A percentile compares a stretch with the other conserved stretches of the same genome.
Evolutionary conservation across 2,113 vertebrate genomes (phyloP).

Genomic region (Engystomops pustulosus): DNA sequence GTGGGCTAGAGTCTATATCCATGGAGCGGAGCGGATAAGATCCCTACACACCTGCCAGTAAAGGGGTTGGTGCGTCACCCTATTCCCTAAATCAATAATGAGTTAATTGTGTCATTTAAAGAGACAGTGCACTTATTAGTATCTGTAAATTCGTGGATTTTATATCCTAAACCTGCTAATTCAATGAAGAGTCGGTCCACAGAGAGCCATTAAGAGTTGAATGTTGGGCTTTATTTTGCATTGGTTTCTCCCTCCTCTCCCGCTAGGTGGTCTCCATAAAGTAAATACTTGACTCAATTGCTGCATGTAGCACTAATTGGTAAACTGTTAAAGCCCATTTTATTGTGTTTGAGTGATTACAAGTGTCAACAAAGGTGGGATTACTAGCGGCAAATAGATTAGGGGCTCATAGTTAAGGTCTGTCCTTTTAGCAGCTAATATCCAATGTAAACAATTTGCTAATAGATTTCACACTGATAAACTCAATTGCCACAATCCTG

Average conservation of each 20-base stretch:
- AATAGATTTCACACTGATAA: constrained; percentile 68
- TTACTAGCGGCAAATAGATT: constrained; percentile 68
- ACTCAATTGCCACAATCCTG: constrained; percentile 61
- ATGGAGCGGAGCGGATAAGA: not conserved
- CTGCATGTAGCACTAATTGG: constrained; percentile 71
- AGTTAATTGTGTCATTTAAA: constrained; percentile 5
- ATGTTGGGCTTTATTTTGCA: constrained; percentile 51
- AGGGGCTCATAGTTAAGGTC: constrained; percentile 67
- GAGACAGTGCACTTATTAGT: constrained; percentile 13
- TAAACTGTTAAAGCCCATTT: constrained; percentile 65
- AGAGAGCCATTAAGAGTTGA: constrained; percentile 45
- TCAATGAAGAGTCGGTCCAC: not conserved
- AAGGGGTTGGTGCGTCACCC: not conserved
- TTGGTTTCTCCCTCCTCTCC: constrained; percentile 61
- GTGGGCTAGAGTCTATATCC: not conserved
- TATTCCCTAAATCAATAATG: constrained; percentile 23
- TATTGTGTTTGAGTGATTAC: constrained; percentile 65
- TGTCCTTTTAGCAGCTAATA: constrained; percentile 68
- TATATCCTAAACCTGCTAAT: constrained; percentile 33
- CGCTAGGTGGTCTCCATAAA: constrained; percentile 72
- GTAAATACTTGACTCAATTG: constrained; percentile 64
- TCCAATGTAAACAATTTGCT: constrained; percentile 71
- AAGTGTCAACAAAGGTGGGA: constrained; percentile 69
- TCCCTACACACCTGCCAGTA: constrained; percentile 5
- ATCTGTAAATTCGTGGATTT: constrained; percentile 10